phyloP scores from a whole-genome alignment of 2,888 invertebrate genomes.

The Caenorhabditis sp. region DNA sequence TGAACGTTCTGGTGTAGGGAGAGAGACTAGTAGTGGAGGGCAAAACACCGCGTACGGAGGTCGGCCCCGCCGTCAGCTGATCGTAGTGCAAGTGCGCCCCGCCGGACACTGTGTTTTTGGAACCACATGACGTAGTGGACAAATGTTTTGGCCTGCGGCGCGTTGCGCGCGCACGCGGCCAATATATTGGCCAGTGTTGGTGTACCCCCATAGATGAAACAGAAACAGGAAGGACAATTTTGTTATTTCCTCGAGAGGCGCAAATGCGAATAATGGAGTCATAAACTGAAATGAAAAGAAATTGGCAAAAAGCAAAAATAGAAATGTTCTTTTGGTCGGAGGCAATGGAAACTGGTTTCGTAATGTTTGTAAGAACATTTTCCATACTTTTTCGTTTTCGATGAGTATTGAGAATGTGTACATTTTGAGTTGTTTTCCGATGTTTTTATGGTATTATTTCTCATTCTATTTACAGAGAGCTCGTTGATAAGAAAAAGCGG shows the following conservation, averaged over 20 bases:
- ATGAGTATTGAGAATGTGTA: no score
- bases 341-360: conserved; percentile 13
- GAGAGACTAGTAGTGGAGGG: background rate
- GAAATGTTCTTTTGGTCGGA: conserved; percentile 27
- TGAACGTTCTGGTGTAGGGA: conserved; percentile 10
- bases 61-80: conserved; percentile 54
- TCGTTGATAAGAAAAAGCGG: background rate
- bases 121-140: conserved; percentile 42
- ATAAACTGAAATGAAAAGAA: conserved; percentile 6
- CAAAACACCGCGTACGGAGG: background rate
- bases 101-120: conserved; percentile 19
- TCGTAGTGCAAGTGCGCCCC: conserved; percentile 45
- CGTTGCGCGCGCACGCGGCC: conserved; percentile 6
- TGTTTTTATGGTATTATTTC: conserved; percentile 1
- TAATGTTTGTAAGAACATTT: background rate
- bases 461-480: conserved; percentile 2
- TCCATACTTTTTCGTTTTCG: no score
- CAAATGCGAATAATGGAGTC: conserved; percentile 21
- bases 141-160: conserved; percentile 32
- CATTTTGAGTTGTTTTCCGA: background rate
- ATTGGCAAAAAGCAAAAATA: background rate
- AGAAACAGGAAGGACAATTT: conserved; percentile 20
- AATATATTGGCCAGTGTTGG: background rate
- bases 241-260: conserved; percentile 22
- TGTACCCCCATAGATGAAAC: conserved; percentile 38